These are phyloP conservation scores for Smithornis capensis DNA, from an alignment of 2,113 vertebrate species.

Conservation along the genomic window DNA sequence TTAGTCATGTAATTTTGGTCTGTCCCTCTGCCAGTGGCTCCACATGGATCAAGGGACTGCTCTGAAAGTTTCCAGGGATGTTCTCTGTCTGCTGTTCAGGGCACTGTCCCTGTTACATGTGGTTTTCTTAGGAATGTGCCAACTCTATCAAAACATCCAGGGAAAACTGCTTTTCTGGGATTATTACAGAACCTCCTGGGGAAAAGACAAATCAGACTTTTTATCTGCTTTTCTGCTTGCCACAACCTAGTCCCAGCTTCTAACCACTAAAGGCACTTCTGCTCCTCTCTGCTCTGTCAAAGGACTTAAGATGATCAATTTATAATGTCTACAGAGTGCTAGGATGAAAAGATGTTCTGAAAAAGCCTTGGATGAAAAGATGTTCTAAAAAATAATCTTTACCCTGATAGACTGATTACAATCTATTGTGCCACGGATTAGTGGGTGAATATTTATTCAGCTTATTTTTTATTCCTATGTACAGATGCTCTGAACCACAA, in stretches of 20 bases:
- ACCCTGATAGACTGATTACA: constrained; percentile 56
- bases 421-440: constrained; percentile 55
- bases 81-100: not conserved
- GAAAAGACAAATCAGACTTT: constrained; percentile 39
- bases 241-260: constrained; percentile 9
- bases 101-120: not conserved
- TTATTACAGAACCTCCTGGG: not conserved
- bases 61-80: not conserved
- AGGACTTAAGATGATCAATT: constrained; percentile 59
- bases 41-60: not conserved
- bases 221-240: constrained; percentile 40
- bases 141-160: not conserved
- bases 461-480: constrained; percentile 55
- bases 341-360: constrained; percentile 51
- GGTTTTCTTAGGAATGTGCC: not conserved
- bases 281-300: not conserved
- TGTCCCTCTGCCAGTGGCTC: not conserved
- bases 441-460: constrained; percentile 37
- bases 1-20: not conserved
- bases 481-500: constrained; percentile 50
- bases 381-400: constrained; percentile 35
- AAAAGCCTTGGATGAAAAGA: constrained; percentile 42
- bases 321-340: constrained; percentile 26
- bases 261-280: constrained; percentile 38
- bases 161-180: constrained; percentile 4